Base-by-base conservation (phyloP, 2,113 vertebrate species). In the Guaruba guarouba region DNA sequence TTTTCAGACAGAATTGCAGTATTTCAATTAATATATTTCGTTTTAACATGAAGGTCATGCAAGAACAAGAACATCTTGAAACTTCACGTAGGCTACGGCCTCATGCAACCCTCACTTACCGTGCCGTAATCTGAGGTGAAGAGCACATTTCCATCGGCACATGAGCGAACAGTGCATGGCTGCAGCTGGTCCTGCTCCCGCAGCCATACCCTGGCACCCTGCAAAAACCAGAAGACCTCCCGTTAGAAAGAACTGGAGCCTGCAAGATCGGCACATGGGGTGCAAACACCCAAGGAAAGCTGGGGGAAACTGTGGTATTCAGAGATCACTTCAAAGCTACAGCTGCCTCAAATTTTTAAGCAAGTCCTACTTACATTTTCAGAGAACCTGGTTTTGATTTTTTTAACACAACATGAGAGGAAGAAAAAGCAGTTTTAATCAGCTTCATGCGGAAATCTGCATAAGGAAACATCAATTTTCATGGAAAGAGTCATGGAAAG, bases 151-250 rank as follows among this genome's bases (percentile, higher is more conserved):
- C 96, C 97, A 78, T 98, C 96, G 63, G 97, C 96, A 85, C 97
- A 98, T 6, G 96, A 97, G 90, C 96, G 98, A 96, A 99, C 96
- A 5, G 98, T 98, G 93, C 98, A 99, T 76, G 99, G 98, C 74
- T 98, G 97, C 97, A 99, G 98, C 93, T 98, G 98, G 61, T 98
- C 98, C 94, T 98, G 98, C 95, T 98, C 98, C 87, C 96, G 91
- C 89, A 99, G 97, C 99, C 99, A 99, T 52, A 99, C 98, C 66
- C 92, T 98, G 95, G 98, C 97, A 82, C 98, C 98, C 99, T 99
- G 98, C 59, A 98, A 98, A 67, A 91, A 82, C 0, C 63, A 94
- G 11, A 78, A 89, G 24, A 82, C 7, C n/a, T 79, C 63, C 35
- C 13, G 2, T 95, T 87, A 97, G 90, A 89, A 92, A 88, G 84